Conservation (phyloP, 1,140 invertebrate genomes). For the Meloidogyne exigua region DNA sequence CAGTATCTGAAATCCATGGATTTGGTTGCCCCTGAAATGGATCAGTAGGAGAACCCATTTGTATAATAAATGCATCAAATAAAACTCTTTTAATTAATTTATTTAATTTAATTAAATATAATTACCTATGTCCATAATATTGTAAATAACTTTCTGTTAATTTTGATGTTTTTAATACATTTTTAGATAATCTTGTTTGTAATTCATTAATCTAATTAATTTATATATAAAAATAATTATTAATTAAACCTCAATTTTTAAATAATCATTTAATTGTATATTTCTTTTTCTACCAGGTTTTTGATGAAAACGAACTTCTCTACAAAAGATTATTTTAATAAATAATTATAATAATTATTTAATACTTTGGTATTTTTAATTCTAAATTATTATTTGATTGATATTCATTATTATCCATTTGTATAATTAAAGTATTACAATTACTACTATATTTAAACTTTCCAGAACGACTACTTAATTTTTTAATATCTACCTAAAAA, state of each 20-base stretch:
- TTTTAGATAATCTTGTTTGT: conserved; percentile 77
- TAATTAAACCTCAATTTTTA: conserved; percentile 57
- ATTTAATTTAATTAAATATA: background rate
- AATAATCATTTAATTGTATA: conserved; percentile 58
- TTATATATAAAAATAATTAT: background rate
- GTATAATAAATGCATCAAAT: conserved; percentile 86
- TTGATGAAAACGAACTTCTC: conserved; percentile 46
- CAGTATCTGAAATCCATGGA: conserved; percentile 92
- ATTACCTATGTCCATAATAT: conserved; percentile 89
- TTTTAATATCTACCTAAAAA: conserved; percentile 67
- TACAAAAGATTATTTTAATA: conserved; percentile 9
- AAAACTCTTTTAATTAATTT: conserved; percentile 67
- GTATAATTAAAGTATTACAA: conserved; percentile 28
- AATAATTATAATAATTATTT: background rate
- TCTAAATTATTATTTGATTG: background rate
- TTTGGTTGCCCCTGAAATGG: conserved; percentile 77
- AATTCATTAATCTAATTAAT: conserved; percentile 65
- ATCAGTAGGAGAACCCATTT: conserved; percentile 68
- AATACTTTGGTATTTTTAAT: background rate
- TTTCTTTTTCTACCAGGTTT: conserved; percentile 57
- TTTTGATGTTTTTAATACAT: conserved; percentile 93
- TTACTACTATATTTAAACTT: conserved; percentile 66
- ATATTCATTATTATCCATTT: conserved; percentile 1
- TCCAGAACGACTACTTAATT: conserved; percentile 85
- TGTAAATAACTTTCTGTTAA: conserved; percentile 87